Percentiles rank a stretch among this genome's conserved stretches.
Conservation (phyloP, 2,113 vertebrate genomes). For the Hydrolagus affinis region DNA sequence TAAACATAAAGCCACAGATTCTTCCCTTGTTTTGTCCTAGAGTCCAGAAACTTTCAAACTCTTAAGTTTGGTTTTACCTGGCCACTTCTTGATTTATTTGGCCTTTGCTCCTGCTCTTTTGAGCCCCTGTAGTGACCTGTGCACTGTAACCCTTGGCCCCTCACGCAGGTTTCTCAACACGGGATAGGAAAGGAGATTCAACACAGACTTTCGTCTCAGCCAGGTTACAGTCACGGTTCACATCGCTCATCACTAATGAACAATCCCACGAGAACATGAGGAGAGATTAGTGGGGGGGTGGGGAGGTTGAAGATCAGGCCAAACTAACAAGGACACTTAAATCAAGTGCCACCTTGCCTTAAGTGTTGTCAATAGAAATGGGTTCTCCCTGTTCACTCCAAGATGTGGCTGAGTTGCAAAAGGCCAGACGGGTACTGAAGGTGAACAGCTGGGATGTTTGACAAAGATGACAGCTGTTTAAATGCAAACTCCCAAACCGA, state of each 20-base stretch:
- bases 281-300: neutral
- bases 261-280: too few relatives aligned
- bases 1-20: too few relatives aligned
- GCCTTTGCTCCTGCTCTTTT: too few relatives aligned
- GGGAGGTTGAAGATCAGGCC: neutral
- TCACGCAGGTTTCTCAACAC: too few relatives aligned
- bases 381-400: neutral
- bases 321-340: neutral
- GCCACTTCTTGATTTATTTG: too few relatives aligned
- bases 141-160: too few relatives aligned
- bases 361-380: neutral
- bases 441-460: neutral
- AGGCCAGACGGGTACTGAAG: neutral
- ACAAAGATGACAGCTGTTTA: neutral
- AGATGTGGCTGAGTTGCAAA: neutral
- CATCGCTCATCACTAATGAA: neutral
- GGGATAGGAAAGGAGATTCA: too few relatives aligned
- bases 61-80: too few relatives aligned
- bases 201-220: too few relatives aligned
- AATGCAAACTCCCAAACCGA: neutral
- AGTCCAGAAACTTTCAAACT: too few relatives aligned
- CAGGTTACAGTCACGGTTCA: neutral
- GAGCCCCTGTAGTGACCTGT: too few relatives aligned
- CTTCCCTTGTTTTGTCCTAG: too few relatives aligned
- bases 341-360: neutral